Evolutionary conservation across 1,140 invertebrate species (phyloP), one percentile per base, ranked within the genome.

Genomic region (Lucilia sericata): DNA sequence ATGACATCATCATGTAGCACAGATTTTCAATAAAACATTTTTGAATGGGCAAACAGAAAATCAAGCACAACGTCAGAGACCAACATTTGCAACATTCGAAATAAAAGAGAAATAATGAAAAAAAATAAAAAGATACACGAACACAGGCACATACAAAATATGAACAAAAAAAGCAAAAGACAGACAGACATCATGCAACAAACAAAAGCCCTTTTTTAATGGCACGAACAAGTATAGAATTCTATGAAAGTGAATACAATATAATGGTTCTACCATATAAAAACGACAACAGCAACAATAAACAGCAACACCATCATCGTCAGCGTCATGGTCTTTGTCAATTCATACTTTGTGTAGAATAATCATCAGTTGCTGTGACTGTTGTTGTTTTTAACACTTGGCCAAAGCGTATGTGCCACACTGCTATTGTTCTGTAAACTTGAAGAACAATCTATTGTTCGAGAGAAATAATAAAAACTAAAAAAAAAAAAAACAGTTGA

Each of bases 1-100:
- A 80, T 80, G 76, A 80, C 76, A 80, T 80, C 76, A 80, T 80
- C 76, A 80, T 80, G 76, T 80, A 80, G 76, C 76, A 80, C 76
- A 80, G 76, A 80, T 80, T 80, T 80, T 80, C 9, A 80, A 80
- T 80, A 80, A 80, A 80, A 80, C 76, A 80, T 80, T 80, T 80
- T 80, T 42, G 12, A 80, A n/a, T 49, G 25, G 76, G 76, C 76
- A 13, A 80, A 49, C 76, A 80, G 76, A 47, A 80, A 25, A 49
- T 25, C 12, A 9, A 51, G 76, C 9, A 80, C 76, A 49, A n/a
- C 42, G 10, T 25, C 17, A 3, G n/a, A 19, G 5, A n/a, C 8
- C 17, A 70, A 25, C 19, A 70, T 17, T 60, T 21, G 19, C 19
- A 70, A 70, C 65, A 70, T 70, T 70, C 19, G 19, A 70, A 70